phyloP scores from a whole-genome alignment of 1,140 invertebrate genomes.

The Limonius californicus region DNA sequence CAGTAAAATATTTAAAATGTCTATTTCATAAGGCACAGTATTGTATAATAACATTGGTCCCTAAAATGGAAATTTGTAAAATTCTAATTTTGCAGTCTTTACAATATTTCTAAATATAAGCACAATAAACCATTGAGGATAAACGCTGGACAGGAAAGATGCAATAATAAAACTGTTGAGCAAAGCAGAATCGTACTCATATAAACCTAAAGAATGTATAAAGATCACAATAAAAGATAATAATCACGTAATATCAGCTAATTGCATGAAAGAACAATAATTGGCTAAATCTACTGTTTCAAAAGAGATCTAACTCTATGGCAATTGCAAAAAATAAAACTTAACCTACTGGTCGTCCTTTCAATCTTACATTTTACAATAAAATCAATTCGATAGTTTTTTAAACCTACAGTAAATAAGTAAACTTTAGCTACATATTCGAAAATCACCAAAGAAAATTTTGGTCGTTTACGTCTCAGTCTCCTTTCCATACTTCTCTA shows the following conservation, averaged over 20 bases:
- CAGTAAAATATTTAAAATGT: neutral
- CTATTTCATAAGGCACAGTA: neutral
- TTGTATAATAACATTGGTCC: neutral
- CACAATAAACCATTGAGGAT: neutral
- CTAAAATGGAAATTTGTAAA: neutral
- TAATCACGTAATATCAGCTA: neutral
- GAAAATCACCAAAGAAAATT: no score
- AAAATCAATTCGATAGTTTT: neutral
- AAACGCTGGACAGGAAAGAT: neutral
- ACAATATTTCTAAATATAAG: neutral
- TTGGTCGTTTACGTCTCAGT: constrained; percentile 65
- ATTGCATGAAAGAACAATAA: neutral
- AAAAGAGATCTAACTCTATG: constrained; percentile 10
- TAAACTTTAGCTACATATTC: neutral
- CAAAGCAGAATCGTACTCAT: neutral
- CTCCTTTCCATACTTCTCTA: constrained; percentile 72
- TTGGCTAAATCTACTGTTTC: no score
- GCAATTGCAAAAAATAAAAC: constrained; percentile 4
- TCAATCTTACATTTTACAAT: neutral
- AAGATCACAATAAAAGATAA: neutral
- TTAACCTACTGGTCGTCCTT: neutral
- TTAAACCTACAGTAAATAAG: constrained; percentile 4
- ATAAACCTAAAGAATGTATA: neutral
- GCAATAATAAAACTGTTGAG: neutral
- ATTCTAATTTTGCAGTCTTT: constrained; percentile 15